A percentile compares a stretch with the other conserved stretches of the same genome.
Evolutionary conservation across 2,797 vertebrate genomes (phyloP).

Genomic region (Meda fulgida): DNA sequence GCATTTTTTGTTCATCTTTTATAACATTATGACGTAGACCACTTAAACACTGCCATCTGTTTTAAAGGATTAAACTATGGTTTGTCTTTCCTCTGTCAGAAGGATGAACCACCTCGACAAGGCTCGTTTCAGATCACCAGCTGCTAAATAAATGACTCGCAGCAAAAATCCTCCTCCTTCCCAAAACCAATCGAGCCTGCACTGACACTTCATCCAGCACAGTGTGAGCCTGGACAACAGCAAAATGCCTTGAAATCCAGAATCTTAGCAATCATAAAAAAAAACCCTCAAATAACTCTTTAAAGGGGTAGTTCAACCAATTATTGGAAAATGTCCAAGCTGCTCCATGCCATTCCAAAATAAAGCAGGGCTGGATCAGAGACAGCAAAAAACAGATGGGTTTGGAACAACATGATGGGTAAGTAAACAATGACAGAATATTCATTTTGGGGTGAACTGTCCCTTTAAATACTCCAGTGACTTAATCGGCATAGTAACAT

Average conservation of each 20-base stretch:
- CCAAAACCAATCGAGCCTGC: slow-evolving; percentile 23
- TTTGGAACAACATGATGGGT: neutral
- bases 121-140: slow-evolving; percentile 22
- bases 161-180: slow-evolving; percentile 15
- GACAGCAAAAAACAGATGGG: neutral
- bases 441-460: neutral
- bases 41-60: neutral
- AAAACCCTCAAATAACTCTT: neutral
- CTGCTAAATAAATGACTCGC: slow-evolving; percentile 35
- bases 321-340: neutral
- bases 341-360: neutral
- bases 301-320: neutral
- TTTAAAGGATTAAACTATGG: neutral
- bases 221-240: slow-evolving; percentile 12
- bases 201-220: slow-evolving; percentile 29
- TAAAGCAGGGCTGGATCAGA: neutral
- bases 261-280: slow-evolving; percentile 1
- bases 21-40: neutral
- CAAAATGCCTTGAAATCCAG: slow-evolving; percentile 18
- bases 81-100: neutral
- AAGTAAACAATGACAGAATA: neutral
- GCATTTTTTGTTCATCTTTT: neutral
- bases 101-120: slow-evolving; percentile 8
- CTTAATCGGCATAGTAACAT: neutral
- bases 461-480: neutral